Conservation (phyloP, 2,797 vertebrate genomes). For the Enteromius unitaeniatus region DNA sequence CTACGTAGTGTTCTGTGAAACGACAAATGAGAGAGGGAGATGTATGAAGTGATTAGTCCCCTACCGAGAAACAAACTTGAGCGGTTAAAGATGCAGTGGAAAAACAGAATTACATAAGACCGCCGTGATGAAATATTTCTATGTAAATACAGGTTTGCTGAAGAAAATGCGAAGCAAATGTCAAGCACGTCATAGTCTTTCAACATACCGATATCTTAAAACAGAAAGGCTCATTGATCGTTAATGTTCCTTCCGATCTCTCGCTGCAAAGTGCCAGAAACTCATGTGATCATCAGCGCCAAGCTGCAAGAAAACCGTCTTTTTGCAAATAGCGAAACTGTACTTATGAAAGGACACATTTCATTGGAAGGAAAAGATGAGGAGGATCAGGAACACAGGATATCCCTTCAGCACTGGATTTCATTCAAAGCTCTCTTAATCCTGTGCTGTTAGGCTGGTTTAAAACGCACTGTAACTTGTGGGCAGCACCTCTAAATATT, state of each 20-base stretch:
- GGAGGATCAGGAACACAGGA: conserved; percentile 33
- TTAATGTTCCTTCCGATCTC: conserved; percentile 29
- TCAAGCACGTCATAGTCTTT: conserved; percentile 34
- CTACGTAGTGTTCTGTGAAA: conserved; percentile 49
- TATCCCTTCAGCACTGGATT: conserved; percentile 41
- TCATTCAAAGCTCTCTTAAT: conserved; percentile 41
- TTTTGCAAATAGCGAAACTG: conserved; percentile 5
- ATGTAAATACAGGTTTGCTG: conserved; percentile 35
- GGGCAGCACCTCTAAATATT: conserved; percentile 12
- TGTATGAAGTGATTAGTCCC: conserved; percentile 47
- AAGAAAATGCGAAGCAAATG: neutral
- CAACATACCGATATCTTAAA: conserved; percentile 36
- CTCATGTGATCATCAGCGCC: conserved; percentile 7
- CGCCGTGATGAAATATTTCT: conserved; percentile 39
- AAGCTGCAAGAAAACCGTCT: conserved; percentile 15
- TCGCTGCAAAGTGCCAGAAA: conserved; percentile 12
- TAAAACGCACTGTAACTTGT: conserved; percentile 27
- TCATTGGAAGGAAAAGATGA: conserved; percentile 20
- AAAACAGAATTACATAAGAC: conserved; percentile 35
- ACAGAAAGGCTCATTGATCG: conserved; percentile 44
- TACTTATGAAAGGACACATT: conserved; percentile 24
- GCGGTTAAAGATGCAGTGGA: conserved; percentile 47
- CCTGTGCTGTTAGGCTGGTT: conserved; percentile 16
- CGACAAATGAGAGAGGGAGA: conserved; percentile 42
- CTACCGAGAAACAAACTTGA: conserved; percentile 52